phyloP scores from a whole-genome alignment of 2,888 invertebrate species.

The Agrochola lychnidis region DNA sequence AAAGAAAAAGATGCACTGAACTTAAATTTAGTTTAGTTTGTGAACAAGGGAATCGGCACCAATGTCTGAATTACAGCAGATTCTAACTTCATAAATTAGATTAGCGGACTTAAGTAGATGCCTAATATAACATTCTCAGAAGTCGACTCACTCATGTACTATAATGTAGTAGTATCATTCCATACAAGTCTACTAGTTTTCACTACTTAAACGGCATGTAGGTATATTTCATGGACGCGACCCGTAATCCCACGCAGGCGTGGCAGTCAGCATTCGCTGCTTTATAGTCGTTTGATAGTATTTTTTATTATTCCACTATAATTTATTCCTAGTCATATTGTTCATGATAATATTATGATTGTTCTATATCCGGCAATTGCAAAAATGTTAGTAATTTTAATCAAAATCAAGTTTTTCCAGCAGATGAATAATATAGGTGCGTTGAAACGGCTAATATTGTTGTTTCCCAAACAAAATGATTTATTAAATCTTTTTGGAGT shows the following conservation, averaged over 20 bases:
- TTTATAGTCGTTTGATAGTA: conserved; percentile 31
- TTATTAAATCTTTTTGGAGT: conserved; percentile 22
- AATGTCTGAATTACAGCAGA: conserved; percentile 6
- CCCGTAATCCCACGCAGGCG: conserved; percentile 64
- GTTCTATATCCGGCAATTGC: conserved; percentile 25
- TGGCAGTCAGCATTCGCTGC: conserved; percentile 41
- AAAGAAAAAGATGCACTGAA: too few relatives aligned
- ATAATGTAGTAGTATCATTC: conserved; percentile 49
- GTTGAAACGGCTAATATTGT: conserved; percentile 12
- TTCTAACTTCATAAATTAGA: conserved; percentile 34
- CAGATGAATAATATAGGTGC: conserved; percentile 22
- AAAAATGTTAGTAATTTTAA: conserved; percentile 15
- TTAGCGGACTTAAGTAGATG: conserved; percentile 28
- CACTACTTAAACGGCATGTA: conserved; percentile 57
- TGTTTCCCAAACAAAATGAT: conserved; percentile 11
- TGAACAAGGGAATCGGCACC: too few relatives aligned
- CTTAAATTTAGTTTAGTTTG: too few relatives aligned
- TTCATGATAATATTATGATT: conserved; percentile 36
- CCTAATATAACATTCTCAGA: conserved; percentile 33
- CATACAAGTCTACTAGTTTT: conserved; percentile 57
- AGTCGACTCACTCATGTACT: conserved; percentile 32
- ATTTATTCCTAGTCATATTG: conserved; percentile 40
- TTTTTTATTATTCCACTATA: conserved; percentile 44
- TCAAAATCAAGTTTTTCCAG: conserved; percentile 15
- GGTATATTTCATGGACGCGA: conserved; percentile 61